Conservation (phyloP, 2,888 invertebrate genomes). For the Epinotia bilunana region DNA sequence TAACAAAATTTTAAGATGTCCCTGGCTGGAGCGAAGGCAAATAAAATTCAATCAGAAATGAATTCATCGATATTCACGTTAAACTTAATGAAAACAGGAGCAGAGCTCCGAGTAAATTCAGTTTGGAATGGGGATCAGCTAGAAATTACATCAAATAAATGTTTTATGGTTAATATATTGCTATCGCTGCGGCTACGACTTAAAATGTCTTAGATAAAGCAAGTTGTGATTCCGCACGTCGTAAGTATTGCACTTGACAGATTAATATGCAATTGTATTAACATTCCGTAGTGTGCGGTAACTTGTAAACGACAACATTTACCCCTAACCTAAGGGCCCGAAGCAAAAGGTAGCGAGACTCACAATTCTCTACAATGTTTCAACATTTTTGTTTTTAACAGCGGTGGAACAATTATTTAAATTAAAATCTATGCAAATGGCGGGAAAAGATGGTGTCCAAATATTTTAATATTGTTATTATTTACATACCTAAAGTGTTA, state of each 20-base stretch:
- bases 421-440: conserved; percentile 4
- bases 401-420: background rate
- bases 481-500: conserved; percentile 17
- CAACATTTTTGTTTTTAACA: background rate
- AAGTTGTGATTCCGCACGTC: too few species aligned
- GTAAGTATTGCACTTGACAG: background rate
- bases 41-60: conserved; percentile 31
- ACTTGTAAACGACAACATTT: background rate
- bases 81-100: conserved; percentile 13
- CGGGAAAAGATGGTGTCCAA: conserved; percentile 28
- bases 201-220: background rate
- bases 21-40: background rate
- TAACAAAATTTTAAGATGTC: background rate
- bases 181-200: background rate
- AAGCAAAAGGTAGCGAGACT: background rate
- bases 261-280: background rate
- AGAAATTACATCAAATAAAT: conserved; percentile 16
- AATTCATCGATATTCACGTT: conserved; percentile 21
- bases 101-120: conserved; percentile 18
- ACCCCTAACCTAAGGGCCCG: too few species aligned
- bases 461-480: conserved; percentile 25
- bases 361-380: background rate
- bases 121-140: conserved; percentile 6
- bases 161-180: conserved; percentile 15
- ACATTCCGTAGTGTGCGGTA: too few species aligned